Evolutionary conservation across 2,888 invertebrate genomes (phyloP).

Genomic region (Dione vanillae): DNA sequence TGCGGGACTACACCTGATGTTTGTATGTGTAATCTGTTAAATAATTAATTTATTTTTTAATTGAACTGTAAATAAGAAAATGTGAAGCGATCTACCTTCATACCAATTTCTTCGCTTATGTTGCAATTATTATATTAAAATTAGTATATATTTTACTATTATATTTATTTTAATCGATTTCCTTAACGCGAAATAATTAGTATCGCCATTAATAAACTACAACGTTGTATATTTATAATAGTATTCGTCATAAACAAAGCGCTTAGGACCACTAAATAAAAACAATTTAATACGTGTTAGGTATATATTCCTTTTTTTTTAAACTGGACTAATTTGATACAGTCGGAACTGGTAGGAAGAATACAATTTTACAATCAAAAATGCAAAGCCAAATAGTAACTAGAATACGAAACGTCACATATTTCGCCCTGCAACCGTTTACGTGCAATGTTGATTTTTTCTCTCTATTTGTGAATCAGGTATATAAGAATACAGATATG

Average conservation of each 20-base stretch:
- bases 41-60: background rate
- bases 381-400: conserved; percentile 35
- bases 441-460: conserved; percentile 8
- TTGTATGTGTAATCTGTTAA: background rate
- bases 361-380: conserved; percentile 36
- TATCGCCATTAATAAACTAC: no score
- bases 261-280: background rate
- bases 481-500: background rate
- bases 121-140: background rate
- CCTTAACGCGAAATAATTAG: no score
- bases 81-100: background rate
- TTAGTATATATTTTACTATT: no score
- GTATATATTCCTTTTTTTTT: background rate
- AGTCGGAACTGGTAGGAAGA: background rate
- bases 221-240: no score
- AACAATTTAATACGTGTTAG: background rate
- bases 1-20: conserved; percentile 21
- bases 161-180: no score
- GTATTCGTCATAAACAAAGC: no score
- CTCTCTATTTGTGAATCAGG: background rate
- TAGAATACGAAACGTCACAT: conserved; percentile 27
- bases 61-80: background rate
- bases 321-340: no score
- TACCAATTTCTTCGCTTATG: background rate
- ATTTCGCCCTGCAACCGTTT: background rate